phyloP scores from a whole-genome alignment of 1,140 invertebrate species.

The Probaryconus sp. region DNA sequence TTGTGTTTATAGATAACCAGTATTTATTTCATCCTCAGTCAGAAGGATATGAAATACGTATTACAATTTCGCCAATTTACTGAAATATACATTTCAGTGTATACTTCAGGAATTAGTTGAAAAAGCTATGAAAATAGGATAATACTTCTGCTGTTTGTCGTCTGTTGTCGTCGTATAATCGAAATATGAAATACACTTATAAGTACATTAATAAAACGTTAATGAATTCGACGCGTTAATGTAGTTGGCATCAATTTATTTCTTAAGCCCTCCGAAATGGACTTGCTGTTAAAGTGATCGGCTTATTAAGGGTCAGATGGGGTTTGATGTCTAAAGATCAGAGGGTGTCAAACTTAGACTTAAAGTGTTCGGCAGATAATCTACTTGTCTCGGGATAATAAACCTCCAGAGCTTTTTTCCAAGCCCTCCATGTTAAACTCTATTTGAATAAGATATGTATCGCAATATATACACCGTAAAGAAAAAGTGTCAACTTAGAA shows the following conservation, averaged over 20 bases:
- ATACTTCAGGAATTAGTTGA: too few species aligned
- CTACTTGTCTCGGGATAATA: constrained; percentile 19
- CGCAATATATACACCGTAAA: too few species aligned
- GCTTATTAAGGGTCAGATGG: constrained; percentile 50
- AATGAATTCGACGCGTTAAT: constrained; percentile 25
- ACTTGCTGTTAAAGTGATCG: constrained; percentile 48
- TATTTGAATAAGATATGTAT: constrained; percentile 36
- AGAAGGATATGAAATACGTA: constrained; percentile 6
- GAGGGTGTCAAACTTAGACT: constrained; percentile 40
- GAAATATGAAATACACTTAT: too few species aligned
- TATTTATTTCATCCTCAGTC: constrained; percentile 20
- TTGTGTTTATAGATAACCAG: constrained; percentile 31
- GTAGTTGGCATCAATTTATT: constrained; percentile 32
- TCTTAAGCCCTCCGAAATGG: constrained; percentile 40
- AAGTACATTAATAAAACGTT: too few species aligned
- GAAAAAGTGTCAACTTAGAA: too few species aligned
- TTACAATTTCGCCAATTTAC: neutral
- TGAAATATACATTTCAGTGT: too few species aligned
- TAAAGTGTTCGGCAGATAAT: constrained; percentile 25
- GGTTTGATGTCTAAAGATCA: constrained; percentile 46
- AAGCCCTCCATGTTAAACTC: constrained; percentile 29
- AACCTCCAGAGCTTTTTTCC: constrained; percentile 24
- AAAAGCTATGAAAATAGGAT: too few species aligned
- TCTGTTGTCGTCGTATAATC: too few species aligned
- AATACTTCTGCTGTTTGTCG: too few species aligned